Evolutionary conservation across 2,113 vertebrate genomes (phyloP).

Genomic region (Syrmaticus mikado): DNA sequence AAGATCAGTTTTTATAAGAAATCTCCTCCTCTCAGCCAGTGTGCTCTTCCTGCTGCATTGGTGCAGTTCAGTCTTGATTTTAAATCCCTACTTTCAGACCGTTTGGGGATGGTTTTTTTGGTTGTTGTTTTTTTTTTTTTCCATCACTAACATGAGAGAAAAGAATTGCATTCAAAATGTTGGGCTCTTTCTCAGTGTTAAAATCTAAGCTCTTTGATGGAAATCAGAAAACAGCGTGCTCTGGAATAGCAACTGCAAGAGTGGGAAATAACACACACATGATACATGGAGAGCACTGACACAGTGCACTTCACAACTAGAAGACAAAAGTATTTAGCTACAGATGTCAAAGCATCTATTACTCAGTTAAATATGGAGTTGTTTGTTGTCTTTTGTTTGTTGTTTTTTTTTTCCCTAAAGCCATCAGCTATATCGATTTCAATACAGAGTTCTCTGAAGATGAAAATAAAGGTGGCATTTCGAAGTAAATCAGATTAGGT

Average conservation of each 20-base stretch:
- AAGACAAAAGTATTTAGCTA: background rate
- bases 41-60: background rate
- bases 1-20: background rate
- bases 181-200: background rate
- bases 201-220: background rate
- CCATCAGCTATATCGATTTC: background rate
- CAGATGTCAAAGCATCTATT: background rate
- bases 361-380: background rate
- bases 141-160: background rate
- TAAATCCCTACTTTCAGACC: background rate
- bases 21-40: background rate
- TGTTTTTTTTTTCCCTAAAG: background rate
- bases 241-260: background rate
- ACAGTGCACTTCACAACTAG: no score
- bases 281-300: background rate
- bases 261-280: background rate
- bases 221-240: background rate
- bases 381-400: no score
- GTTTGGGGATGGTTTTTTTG: background rate
- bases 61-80: background rate
- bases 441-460: background rate
- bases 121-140: background rate
- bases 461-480: constrained; percentile 48
- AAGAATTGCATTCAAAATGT: background rate
- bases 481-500: constrained; percentile 15